These are phyloP conservation scores for Actinostola sp. DNA, from an alignment of 92 coral and sea anemone genomes.

Conservation along the genomic window DNA sequence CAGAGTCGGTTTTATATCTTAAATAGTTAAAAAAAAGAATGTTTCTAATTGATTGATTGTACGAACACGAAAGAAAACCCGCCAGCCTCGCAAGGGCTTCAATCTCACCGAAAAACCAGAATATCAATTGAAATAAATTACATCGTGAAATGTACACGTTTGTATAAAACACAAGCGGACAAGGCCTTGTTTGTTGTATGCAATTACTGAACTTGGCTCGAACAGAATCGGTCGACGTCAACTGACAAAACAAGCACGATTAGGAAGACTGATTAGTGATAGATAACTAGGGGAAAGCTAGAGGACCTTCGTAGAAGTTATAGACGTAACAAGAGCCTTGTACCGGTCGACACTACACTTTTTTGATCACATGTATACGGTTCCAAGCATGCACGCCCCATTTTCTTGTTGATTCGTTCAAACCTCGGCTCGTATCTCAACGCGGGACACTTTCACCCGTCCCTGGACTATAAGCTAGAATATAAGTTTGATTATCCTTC, in stretches of 20 bases:
- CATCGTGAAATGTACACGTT: slow-evolving; percentile 6
- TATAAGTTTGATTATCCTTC: not conserved
- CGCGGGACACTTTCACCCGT: slow-evolving; percentile 43
- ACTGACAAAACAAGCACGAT: slow-evolving; percentile 2
- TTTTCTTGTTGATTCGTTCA: slow-evolving; percentile 35
- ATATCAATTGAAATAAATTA: not conserved
- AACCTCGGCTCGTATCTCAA: slow-evolving; percentile 29
- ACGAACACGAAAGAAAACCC: not conserved
- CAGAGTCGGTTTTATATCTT: slow-evolving; percentile 13
- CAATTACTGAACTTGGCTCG: not conserved
- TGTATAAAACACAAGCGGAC: not conserved
- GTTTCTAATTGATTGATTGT: slow-evolving; percentile 7
- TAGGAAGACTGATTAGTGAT: not conserved
- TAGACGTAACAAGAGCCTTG: slow-evolving; percentile 26
- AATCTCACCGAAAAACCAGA: not conserved
- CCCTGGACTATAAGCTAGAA: slow-evolving; percentile 11
- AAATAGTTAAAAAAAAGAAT: slow-evolving; percentile 4
- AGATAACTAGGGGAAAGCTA: not conserved
- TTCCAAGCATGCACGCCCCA: slow-evolving; percentile 43
- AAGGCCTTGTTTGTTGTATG: not conserved
- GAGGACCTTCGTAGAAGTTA: not conserved
- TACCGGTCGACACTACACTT: slow-evolving; percentile 34
- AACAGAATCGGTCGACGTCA: not conserved
- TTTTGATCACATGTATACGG: slow-evolving; percentile 16
- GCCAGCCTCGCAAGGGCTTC: not conserved